Base-by-base conservation (phyloP, 2,888 invertebrate species). In the Trachelus stipa region DNA sequence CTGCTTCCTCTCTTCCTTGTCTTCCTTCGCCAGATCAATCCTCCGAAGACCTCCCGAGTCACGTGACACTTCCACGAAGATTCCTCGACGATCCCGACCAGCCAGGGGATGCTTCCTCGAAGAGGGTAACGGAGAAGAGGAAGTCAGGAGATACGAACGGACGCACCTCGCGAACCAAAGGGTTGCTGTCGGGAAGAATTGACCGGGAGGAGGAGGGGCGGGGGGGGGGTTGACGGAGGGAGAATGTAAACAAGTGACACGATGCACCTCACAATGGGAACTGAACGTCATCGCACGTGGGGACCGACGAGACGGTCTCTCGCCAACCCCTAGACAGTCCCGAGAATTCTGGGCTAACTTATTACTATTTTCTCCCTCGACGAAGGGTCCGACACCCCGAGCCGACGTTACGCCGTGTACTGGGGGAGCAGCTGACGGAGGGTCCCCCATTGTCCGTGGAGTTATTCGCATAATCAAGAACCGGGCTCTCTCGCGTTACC, bases 381-480 rank as follows among this genome's bases (percentile, higher is more conserved):
- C 71, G 81, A 77, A 80, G 77, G 86, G 86, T 87, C 84, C 87
- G 78, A 86, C 89, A 92, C 92, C 88, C 90, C 88, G 91, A 92
- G 92, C 90, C 90, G 89, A 87, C 76, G 76, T 75, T 78, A 78
- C 68, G 69, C 73, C 78, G 75, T 37, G 77, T 40, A 56, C 37
- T 76, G 74, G 82, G 85, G 82, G 85, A 88, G 90, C 91, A 90
- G 90, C 90, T 90, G 90, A 90, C 86, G 87, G 81, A 81, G 82
- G 85, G 82, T 84, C 80, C 87, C 81, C 87, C 81, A 89, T 91
- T 90, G 89, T 90, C 85, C 83, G 86, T 84, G 56, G 2, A 87
- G 87, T 87, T 87, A 88, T 88, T 89, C 88, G 88, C 87, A 88
- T 89, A 88, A 90, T 89, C 89, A 87, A 88, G 85, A 81, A 77